Conservation (phyloP, 1,140 invertebrate genomes). For the Ctenoplectra terminalis region DNA sequence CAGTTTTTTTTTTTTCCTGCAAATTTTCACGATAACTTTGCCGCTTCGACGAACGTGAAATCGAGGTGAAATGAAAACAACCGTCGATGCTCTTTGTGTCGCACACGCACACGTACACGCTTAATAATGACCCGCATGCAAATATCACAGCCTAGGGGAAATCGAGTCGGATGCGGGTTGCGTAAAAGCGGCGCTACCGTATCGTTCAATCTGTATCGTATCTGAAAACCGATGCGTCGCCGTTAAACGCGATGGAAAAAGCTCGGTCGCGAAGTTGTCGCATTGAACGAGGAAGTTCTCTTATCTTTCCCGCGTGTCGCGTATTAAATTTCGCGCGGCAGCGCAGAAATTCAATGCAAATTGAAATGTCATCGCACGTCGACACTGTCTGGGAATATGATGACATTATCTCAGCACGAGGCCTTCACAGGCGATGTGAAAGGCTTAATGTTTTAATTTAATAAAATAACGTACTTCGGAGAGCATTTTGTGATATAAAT, state of each 20-base stretch:
- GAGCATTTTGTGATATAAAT: not conserved
- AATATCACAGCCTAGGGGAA: conserved; percentile 27
- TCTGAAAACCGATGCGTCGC: not conserved
- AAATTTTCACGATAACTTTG: not conserved
- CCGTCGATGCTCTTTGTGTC: not conserved
- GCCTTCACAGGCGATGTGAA: not conserved
- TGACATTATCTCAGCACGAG: not conserved
- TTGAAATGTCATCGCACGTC: conserved; percentile 27
- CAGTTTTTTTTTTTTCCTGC: no score
- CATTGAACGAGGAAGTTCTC: conserved; percentile 22
- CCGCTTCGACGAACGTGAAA: not conserved
- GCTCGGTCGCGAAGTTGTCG: not conserved
- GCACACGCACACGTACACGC: not conserved
- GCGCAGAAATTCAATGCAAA: conserved; percentile 15
- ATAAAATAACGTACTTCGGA: not conserved
- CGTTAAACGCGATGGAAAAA: not conserved
- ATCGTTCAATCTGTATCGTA: conserved; percentile 38
- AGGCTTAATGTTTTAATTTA: no score
- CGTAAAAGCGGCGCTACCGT: conserved; percentile 20
- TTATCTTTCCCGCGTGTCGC: not conserved
- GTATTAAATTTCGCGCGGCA: conserved; percentile 25
- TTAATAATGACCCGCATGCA: conserved; percentile 46
- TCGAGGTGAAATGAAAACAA: conserved; percentile 9
- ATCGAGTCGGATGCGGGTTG: conserved; percentile 42
- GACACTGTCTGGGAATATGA: not conserved